A percentile compares a stretch with the other conserved stretches of the same genome.
Conservation (phyloP, 1,140 invertebrate genomes). For the Sitophilus oryzae region DNA sequence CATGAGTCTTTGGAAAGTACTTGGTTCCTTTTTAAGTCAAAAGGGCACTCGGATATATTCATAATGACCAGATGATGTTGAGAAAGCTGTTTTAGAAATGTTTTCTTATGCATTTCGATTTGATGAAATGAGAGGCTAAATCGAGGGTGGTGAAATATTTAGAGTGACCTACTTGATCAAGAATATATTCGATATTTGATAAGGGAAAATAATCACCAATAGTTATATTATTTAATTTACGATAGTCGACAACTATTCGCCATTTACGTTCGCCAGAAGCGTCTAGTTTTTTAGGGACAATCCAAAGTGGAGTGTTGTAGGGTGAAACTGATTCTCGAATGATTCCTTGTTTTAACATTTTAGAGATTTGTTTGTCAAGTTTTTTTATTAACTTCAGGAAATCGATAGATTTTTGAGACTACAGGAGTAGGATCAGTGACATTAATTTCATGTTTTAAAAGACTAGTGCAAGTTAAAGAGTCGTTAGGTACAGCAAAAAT, state of each 20-base stretch:
- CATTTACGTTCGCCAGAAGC: constrained; percentile 42
- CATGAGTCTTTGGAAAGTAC: constrained; percentile 41
- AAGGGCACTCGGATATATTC: constrained; percentile 41
- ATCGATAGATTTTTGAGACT: constrained; percentile 36
- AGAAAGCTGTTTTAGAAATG: constrained; percentile 48
- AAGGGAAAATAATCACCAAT: constrained; percentile 45
- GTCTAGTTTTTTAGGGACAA: constrained; percentile 44
- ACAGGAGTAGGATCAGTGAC: constrained; percentile 30
- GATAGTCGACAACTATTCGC: constrained; percentile 42
- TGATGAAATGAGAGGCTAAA: constrained; percentile 48
- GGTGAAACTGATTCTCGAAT: constrained; percentile 38
- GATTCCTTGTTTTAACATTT: constrained; percentile 44
- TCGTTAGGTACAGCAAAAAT: constrained; percentile 31
- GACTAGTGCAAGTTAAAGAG: constrained; percentile 19
- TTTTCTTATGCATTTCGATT: constrained; percentile 41
- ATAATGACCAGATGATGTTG: constrained; percentile 34
- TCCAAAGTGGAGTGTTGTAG: constrained; percentile 41
- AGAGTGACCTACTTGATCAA: constrained; percentile 44
- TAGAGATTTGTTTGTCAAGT: constrained; percentile 41
- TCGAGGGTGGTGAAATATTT: constrained; percentile 49
- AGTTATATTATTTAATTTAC: constrained; percentile 41
- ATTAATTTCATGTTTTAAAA: constrained; percentile 33
- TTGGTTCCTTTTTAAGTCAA: constrained; percentile 39
- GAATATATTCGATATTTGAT: constrained; percentile 47
- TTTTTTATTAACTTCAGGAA: constrained; percentile 41